Conservation (phyloP, 92 coral and sea anemone genomes). For the Phenganax marumi region DNA sequence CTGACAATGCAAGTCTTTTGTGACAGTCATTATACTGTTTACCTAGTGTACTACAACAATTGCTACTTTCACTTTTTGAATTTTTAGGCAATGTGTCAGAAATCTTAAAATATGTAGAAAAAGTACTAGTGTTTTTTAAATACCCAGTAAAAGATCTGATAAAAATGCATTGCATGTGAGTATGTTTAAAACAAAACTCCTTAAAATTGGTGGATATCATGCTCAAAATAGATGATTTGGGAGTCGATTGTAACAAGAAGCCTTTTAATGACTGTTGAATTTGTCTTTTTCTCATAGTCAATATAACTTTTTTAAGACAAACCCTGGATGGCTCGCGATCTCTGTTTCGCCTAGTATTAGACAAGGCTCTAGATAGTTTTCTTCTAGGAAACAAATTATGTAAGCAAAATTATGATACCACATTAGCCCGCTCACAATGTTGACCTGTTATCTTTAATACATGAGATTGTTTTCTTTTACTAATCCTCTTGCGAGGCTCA, state of each 20-base stretch:
- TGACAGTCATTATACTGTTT: constrained; percentile 48
- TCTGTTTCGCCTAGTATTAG: constrained; percentile 34
- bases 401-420: too few species aligned
- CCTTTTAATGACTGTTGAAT: constrained; percentile 31
- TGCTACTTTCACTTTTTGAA: too few species aligned
- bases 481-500: too few species aligned
- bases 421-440: too few species aligned
- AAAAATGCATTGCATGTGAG: constrained; percentile 41
- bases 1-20: constrained; percentile 49
- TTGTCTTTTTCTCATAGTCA: constrained; percentile 48
- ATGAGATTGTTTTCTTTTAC: too few species aligned
- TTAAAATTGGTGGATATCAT: constrained; percentile 39
- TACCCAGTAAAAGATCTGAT: constrained; percentile 20
- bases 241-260: constrained; percentile 44
- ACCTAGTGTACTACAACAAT: not conserved
- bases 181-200: constrained; percentile 38
- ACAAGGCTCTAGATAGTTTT: constrained; percentile 32
- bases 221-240: constrained; percentile 44
- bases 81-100: not conserved
- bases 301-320: constrained; percentile 46
- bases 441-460: too few species aligned
- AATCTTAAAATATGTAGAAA: not conserved
- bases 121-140: not conserved
- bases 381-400: constrained; percentile 10
- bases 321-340: constrained; percentile 64